Evolutionary conservation across 2,888 invertebrate genomes (phyloP).

Genomic region (Hirtodrosophila confusa): DNA sequence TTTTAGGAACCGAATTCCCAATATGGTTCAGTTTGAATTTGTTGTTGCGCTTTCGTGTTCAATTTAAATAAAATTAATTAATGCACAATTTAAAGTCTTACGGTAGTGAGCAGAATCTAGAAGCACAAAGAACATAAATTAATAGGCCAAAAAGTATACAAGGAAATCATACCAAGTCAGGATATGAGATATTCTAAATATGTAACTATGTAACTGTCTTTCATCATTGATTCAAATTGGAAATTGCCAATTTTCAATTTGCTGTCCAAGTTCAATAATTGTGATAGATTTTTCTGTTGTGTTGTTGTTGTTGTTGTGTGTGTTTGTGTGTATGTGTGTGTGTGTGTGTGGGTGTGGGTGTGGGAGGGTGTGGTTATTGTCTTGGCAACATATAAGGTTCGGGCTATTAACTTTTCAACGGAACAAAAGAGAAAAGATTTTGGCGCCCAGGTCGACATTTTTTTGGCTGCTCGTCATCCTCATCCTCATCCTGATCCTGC

Average conservation of each 20-base stretch:
- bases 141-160: conserved; percentile 73
- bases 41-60: conserved; percentile 66
- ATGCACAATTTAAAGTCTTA: conserved; percentile 82
- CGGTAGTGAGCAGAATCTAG: conserved; percentile 83
- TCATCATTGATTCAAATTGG: conserved; percentile 47
- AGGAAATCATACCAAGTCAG: conserved; percentile 61
- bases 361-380: conserved; percentile 19
- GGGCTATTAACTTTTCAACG: conserved; percentile 19
- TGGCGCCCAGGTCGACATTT: conserved; percentile 24
- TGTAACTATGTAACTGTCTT: conserved; percentile 25
- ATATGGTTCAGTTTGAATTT: conserved; percentile 12
- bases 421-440: conserved; percentile 8
- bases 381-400: conserved; percentile 16
- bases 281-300: neutral
- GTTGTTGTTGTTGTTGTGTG: neutral
- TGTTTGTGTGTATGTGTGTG: conserved; percentile 2
- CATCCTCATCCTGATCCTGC: conserved; percentile 12
- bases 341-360: conserved; percentile 8
- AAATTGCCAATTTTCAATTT: conserved; percentile 39
- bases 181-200: conserved; percentile 32
- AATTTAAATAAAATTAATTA: conserved; percentile 78
- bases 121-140: conserved; percentile 80
- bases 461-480: conserved; percentile 15
- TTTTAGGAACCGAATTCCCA: too few relatives aligned
- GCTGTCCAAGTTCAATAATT: neutral